Evolutionary conservation across 1,140 invertebrate genomes (phyloP).

Genomic region (Theocolax elegans): DNA sequence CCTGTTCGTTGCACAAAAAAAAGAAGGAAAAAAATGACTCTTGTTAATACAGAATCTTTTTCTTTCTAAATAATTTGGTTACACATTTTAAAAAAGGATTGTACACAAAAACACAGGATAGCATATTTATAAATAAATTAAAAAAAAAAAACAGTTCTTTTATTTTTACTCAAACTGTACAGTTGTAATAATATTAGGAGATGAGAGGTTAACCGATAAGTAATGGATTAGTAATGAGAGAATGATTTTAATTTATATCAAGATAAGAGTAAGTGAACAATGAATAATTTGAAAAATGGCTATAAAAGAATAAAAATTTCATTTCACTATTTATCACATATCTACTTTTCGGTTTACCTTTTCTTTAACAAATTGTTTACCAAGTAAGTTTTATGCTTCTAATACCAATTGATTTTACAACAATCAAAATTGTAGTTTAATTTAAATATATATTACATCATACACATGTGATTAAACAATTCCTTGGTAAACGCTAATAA

Average conservation of each 20-base stretch:
- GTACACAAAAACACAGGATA: constrained; percentile 1
- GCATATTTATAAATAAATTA: constrained; percentile 21
- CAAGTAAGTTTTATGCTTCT: too few species aligned
- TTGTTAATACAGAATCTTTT: constrained; percentile 22
- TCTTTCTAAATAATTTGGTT: neutral
- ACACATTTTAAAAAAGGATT: constrained; percentile 7
- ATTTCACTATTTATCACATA: too few species aligned
- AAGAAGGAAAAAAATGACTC: constrained; percentile 29
- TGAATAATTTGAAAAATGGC: neutral
- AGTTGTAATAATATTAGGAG: neutral
- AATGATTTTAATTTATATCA: too few species aligned
- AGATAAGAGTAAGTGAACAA: neutral
- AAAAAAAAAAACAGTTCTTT: constrained; percentile 9
- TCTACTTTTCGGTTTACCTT: constrained; percentile 29
- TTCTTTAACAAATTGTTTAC: too few species aligned
- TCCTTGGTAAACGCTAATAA: too few species aligned
- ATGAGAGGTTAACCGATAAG: constrained; percentile 14
- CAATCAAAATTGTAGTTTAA: too few species aligned
- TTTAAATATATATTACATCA: too few species aligned
- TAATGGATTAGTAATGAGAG: neutral
- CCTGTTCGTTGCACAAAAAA: constrained; percentile 34
- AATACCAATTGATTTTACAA: too few species aligned
- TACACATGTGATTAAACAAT: too few species aligned
- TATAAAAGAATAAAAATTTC: too few species aligned
- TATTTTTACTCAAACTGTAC: constrained; percentile 40